Conservation (phyloP, 2,113 vertebrate genomes). For the Willisornis vidua region DNA sequence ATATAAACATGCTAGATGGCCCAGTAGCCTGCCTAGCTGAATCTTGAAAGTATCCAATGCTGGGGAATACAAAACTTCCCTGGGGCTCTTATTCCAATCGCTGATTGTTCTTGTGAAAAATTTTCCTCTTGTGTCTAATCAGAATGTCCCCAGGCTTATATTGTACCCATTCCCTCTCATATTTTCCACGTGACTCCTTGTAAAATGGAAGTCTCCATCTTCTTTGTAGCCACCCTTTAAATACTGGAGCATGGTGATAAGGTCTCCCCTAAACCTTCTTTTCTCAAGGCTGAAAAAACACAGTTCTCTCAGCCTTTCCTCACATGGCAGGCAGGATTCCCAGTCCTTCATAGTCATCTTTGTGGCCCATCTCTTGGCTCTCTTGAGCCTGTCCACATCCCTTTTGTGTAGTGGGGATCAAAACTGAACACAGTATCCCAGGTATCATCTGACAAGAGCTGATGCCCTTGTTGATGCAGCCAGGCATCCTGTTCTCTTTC, state of each 20-base stretch:
- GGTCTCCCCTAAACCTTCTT: neutral
- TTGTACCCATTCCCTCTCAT: neutral
- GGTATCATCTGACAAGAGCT: neutral
- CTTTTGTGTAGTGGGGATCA: neutral
- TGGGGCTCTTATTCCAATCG: neutral
- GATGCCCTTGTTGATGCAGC: neutral
- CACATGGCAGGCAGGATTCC: neutral
- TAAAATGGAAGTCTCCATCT: neutral
- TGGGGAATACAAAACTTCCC: neutral
- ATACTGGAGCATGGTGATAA: neutral
- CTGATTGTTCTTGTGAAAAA: neutral
- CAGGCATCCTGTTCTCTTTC: neutral
- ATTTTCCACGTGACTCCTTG: neutral
- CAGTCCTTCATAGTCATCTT: neutral
- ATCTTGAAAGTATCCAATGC: neutral
- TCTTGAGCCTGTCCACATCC: neutral
- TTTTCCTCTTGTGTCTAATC: neutral
- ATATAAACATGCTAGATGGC: neutral
- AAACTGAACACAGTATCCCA: neutral
- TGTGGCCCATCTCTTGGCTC: neutral
- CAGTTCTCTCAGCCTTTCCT: neutral
- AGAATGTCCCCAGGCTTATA: neutral
- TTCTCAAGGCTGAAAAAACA: neutral
- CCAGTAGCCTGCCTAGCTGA: neutral
- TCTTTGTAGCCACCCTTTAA: neutral